Evolutionary conservation across 2,888 invertebrate genomes (phyloP), one percentile per base, ranked within the genome.

Genomic region (Sepioteuthis lessoniana): DNA sequence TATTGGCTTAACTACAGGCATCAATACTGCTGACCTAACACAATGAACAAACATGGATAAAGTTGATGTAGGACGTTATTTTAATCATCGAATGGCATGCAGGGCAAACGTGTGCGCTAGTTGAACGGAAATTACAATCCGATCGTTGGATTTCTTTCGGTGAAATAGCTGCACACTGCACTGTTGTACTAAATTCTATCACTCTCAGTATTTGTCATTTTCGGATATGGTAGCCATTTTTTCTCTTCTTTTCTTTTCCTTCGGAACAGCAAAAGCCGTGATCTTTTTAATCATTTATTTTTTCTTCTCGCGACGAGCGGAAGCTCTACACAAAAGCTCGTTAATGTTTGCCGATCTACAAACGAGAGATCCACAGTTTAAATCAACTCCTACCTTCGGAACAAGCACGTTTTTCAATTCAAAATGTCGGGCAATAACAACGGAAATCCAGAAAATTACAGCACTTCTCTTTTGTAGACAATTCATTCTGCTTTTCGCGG

Each of bases 371-470:
- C 13, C 76, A 21, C 16, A n/a, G n/a, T 76, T 76, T n/a, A n/a
- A n/a, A n/a, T 76, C 16, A 76, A 76, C n/a, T 19, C 1, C 19
- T 4, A 76, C 76, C n/a, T 76, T n/a, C n/a, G n/a, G 76, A 13
- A n/a, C 76, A 16, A n/a, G 76, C 76, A 76, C 76, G 76, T 76
- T 76, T n/a, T 76, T 76, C 76, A 76, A 76, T 76, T 76, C 76
- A n/a, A 42, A 76, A 76, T 16, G 13, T n/a, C n/a, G 76, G 10
- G 76, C 76, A 13, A 10, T n/a, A n/a, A 76, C n/a, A 76, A 35
- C 76, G 76, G 76, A 76, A 76, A n/a, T 76, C 4, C 76, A 76
- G 76, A 16, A 76, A 76, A 10, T 76, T 35, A n/a, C 16, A 76
- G 31, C n/a, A n/a, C n/a, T 76, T n/a, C n/a, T 76, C 19, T 35